A percentile compares a stretch with the other conserved stretches of the same genome.
These are phyloP conservation scores for Discoglossus pictus DNA, from an alignment of 2,797 vertebrate genomes.

Conservation along the genomic window DNA sequence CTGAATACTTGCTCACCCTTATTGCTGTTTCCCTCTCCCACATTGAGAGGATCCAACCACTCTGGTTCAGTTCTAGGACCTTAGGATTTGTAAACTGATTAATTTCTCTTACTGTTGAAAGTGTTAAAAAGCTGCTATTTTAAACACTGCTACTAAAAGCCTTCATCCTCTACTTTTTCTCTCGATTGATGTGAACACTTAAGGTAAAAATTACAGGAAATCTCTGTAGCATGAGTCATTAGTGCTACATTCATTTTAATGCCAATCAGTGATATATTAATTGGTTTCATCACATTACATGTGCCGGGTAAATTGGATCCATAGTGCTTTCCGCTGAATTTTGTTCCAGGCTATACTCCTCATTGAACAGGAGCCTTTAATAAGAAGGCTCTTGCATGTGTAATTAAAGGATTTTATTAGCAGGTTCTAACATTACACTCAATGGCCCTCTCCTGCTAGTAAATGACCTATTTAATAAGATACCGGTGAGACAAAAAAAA, in stretches of 20 bases:
- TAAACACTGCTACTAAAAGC: too few relatives aligned
- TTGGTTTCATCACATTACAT: constrained; percentile 61
- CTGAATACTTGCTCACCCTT: too few relatives aligned
- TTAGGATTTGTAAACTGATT: too few relatives aligned
- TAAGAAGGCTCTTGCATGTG: constrained; percentile 55
- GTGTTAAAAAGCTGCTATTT: too few relatives aligned
- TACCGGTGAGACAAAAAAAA: too few relatives aligned
- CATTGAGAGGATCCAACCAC: too few relatives aligned
- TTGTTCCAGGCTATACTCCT: constrained; percentile 57
- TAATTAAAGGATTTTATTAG: constrained; percentile 70
- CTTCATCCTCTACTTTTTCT: constrained; percentile 50
- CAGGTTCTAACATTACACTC: constrained; percentile 62
- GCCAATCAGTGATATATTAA: constrained; percentile 67
- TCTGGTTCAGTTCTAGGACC: too few relatives aligned
- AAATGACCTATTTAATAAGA: constrained; percentile 73
- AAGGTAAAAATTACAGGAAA: constrained; percentile 38
- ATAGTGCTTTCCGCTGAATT: constrained; percentile 18
- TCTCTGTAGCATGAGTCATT: constrained; percentile 55
- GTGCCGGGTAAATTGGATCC: constrained; percentile 49
- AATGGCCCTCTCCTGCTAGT: constrained; percentile 61
- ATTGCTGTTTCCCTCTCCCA: too few relatives aligned
- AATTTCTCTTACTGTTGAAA: too few relatives aligned
- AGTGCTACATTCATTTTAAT: constrained; percentile 62
- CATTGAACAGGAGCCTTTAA: constrained; percentile 57
- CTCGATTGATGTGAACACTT: constrained; percentile 61